phyloP scores from a whole-genome alignment of 2,113 vertebrate species.

The Pachyramphus minor region DNA sequence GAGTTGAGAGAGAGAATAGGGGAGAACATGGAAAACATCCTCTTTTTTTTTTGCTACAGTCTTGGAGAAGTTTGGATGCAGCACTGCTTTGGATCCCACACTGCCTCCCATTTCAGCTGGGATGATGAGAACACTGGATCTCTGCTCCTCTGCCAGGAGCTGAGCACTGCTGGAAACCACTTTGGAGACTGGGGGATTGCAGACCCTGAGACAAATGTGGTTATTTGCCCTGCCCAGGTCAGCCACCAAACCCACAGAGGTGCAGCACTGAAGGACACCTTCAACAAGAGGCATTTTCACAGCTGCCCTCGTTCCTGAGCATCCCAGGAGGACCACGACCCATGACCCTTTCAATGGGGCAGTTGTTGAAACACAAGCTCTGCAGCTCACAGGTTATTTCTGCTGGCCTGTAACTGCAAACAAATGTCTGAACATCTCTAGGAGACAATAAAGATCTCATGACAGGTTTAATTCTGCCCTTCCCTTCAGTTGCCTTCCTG shows the following conservation, averaged over 20 bases:
- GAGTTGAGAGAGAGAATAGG: neutral
- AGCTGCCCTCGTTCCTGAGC: neutral
- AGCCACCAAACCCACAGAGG: neutral
- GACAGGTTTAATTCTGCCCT: neutral
- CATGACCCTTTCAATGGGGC: fast-evolving
- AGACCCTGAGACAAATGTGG: neutral
- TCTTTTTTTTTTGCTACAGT: neutral
- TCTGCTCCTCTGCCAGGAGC: neutral
- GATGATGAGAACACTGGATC: neutral
- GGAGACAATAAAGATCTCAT: neutral
- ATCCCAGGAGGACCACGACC: neutral
- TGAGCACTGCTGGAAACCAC: neutral
- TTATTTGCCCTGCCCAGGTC: neutral
- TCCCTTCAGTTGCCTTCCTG: neutral
- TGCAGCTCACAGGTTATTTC: neutral
- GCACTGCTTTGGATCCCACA: neutral
- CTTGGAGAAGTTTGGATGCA: neutral
- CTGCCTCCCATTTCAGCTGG: neutral
- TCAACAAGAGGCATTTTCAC: neutral
- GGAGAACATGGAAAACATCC: neutral
- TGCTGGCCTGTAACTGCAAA: neutral
- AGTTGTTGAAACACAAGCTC: neutral
- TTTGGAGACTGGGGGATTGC: neutral
- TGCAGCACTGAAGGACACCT: neutral
- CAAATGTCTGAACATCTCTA: neutral